Evolutionary conservation across 1,140 invertebrate species (phyloP).

Genomic region (Leguminivora glycinivorella): DNA sequence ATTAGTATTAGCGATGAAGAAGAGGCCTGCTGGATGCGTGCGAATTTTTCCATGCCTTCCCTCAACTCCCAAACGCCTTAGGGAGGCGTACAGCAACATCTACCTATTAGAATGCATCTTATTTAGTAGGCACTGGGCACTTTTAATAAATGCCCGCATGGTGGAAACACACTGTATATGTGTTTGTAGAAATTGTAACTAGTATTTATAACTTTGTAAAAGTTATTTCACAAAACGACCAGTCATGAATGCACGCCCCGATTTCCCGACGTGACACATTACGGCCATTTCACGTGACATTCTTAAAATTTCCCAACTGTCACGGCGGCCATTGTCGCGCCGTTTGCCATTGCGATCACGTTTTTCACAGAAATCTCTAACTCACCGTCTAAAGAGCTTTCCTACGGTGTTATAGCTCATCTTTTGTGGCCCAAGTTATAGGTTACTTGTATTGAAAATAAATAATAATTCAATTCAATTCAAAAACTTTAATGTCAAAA

Average conservation of each 20-base stretch:
- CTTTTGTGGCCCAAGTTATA: constrained; percentile 34
- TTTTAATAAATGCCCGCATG: too few species aligned
- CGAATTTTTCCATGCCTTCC: too few species aligned
- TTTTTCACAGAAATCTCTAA: constrained; percentile 49
- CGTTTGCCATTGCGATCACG: constrained; percentile 53
- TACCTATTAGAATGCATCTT: too few species aligned
- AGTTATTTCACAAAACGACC: background rate
- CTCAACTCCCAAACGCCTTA: too few species aligned
- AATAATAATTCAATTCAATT: too few species aligned
- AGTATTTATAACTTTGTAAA: background rate
- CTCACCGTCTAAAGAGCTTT: constrained; percentile 51
- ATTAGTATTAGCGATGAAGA: too few species aligned
- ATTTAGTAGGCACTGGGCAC: too few species aligned
- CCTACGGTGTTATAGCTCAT: constrained; percentile 45
- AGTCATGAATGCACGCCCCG: background rate
- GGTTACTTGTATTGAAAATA: too few species aligned
- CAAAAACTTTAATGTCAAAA: too few species aligned
- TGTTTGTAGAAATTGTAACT: background rate
- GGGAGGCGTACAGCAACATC: too few species aligned
- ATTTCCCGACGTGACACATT: constrained; percentile 10
- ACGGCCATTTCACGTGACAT: constrained; percentile 2
- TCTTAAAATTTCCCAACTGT: constrained; percentile 33
- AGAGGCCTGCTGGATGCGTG: too few species aligned
- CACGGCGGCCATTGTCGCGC: constrained; percentile 33
- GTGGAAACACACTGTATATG: too few species aligned